phyloP scores from a whole-genome alignment of 2,797 vertebrate species.

The Hypotaenidia philippensis region DNA sequence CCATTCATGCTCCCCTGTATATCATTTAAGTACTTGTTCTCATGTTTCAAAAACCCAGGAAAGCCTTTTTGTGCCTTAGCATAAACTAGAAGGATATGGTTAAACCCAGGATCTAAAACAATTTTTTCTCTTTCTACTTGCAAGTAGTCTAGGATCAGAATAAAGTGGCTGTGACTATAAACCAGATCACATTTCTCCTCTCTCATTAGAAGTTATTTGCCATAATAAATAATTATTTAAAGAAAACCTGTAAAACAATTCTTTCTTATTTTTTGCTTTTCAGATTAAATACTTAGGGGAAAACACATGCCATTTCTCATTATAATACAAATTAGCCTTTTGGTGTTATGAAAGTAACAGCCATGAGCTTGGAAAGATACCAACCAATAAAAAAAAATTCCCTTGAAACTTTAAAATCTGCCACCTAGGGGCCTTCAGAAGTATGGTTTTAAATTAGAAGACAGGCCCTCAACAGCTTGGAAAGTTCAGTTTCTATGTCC shows the following conservation, averaged over 20 bases:
- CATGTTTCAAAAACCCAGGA: background rate
- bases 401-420: background rate
- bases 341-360: background rate
- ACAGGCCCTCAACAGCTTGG: background rate
- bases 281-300: background rate
- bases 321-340: background rate
- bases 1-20: background rate
- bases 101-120: background rate
- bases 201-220: background rate
- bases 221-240: background rate
- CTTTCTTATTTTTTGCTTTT: background rate
- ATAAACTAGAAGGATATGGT: background rate
- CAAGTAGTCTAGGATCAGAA: background rate
- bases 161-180: background rate
- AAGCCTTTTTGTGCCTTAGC: background rate
- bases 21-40: background rate
- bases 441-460: background rate
- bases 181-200: background rate
- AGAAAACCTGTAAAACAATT: background rate
- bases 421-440: background rate
- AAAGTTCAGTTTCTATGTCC: background rate
- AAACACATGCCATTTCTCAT: background rate
- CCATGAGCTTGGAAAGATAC: background rate
- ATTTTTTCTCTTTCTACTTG: background rate
- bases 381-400: background rate